Evolutionary conservation across 92 coral and sea anemone genomes (phyloP).

Genomic region (Virgularia gustaviana): DNA sequence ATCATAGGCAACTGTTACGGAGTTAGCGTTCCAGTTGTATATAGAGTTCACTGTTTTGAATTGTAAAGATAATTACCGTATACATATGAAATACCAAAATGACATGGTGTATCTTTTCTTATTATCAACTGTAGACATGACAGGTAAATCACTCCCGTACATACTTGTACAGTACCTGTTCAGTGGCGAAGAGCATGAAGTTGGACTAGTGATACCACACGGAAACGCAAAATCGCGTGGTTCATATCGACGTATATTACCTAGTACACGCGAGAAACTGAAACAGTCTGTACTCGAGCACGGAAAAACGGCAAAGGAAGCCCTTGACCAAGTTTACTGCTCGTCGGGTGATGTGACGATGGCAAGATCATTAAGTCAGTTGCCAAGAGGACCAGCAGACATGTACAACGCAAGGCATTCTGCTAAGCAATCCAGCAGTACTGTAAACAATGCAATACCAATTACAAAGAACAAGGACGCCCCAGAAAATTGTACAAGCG

Average conservation of each 20-base stretch:
- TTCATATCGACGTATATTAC: slow-evolving; percentile 31
- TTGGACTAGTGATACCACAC: slow-evolving; percentile 17
- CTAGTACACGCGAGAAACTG: slow-evolving; percentile 33
- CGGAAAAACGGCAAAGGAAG: slow-evolving; percentile 36
- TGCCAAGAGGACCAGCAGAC: slow-evolving; percentile 51
- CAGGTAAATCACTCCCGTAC: slow-evolving; percentile 14
- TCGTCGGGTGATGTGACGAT: slow-evolving; percentile 43
- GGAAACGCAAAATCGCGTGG: slow-evolving; percentile 37
- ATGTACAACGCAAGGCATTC: slow-evolving; percentile 45
- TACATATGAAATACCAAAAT: too few relatives aligned
- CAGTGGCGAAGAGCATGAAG: slow-evolving; percentile 34
- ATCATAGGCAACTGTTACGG: too few relatives aligned
- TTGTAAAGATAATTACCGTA: too few relatives aligned
- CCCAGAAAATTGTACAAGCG: not conserved
- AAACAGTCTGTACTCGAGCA: slow-evolving; percentile 25
- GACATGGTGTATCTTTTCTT: too few relatives aligned
- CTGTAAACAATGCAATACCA: not conserved
- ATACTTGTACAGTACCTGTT: slow-evolving; percentile 45
- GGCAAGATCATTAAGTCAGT: slow-evolving; percentile 36
- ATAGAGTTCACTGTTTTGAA: too few relatives aligned
- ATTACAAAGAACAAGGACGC: not conserved
- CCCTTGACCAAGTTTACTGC: slow-evolving; percentile 40
- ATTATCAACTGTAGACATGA: slow-evolving; percentile 24
- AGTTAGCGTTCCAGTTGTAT: too few relatives aligned
- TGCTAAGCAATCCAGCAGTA: slow-evolving; percentile 1